phyloP scores from a whole-genome alignment of 2,797 vertebrate species.

The Cynodonichthys magdalenae region DNA sequence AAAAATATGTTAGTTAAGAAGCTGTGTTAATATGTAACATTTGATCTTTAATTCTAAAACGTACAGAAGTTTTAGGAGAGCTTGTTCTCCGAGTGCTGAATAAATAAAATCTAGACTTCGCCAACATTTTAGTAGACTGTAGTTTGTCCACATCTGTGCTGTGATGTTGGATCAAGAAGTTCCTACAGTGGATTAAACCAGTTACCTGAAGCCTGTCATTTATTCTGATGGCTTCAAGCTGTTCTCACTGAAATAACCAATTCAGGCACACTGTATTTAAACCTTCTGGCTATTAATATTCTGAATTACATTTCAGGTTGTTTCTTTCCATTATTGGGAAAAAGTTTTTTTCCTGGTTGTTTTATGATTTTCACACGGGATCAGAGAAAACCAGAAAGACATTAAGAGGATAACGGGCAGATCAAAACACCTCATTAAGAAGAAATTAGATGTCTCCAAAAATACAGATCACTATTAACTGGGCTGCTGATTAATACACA shows the following conservation, averaged over 20 bases:
- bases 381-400: constrained; percentile 19
- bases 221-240: constrained; percentile 43
- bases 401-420: constrained; percentile 60
- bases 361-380: not conserved
- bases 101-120: constrained; percentile 32
- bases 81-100: constrained; percentile 21
- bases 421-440: constrained; percentile 69
- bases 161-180: constrained; percentile 45
- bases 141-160: constrained; percentile 46
- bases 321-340: not conserved
- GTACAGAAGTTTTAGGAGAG: no score
- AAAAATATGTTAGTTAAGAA: no score
- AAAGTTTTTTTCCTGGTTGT: not conserved
- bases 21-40: no score
- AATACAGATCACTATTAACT: constrained; percentile 74
- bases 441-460: constrained; percentile 70
- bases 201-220: constrained; percentile 54
- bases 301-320: constrained; percentile 20
- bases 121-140: constrained; percentile 26
- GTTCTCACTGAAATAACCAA: constrained; percentile 23
- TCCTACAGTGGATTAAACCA: constrained; percentile 22
- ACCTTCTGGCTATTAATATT: constrained; percentile 11
- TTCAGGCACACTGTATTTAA: constrained; percentile 28
- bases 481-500: constrained; percentile 72
- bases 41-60: no score